Conservation (phyloP, 2,888 invertebrate genomes). For the Mechanitis mazaeus region DNA sequence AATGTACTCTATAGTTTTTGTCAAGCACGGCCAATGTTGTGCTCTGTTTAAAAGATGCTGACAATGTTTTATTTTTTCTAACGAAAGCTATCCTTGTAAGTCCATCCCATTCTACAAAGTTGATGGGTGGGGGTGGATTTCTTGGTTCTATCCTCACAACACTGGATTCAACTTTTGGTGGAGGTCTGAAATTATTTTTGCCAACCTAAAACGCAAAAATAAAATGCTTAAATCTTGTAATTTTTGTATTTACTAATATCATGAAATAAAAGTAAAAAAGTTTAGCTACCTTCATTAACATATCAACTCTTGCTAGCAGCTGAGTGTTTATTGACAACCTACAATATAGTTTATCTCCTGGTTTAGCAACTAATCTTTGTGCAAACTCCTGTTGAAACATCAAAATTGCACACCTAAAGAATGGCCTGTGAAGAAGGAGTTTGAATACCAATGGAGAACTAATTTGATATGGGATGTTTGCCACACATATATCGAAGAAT, state of each 20-base stretch:
- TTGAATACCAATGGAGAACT: slow-evolving; percentile 98
- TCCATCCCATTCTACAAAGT: slow-evolving; percentile 99
- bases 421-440: slow-evolving; percentile 88
- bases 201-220: slow-evolving; percentile 81
- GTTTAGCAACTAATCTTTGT: slow-evolving; percentile 95
- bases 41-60: slow-evolving; percentile 91
- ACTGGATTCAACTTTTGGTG: slow-evolving; percentile 99
- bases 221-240: not conserved
- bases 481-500: slow-evolving; percentile 98
- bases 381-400: slow-evolving; percentile 99
- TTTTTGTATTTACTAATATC: not conserved
- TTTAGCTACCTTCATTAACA: slow-evolving; percentile 90
- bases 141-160: slow-evolving; percentile 98
- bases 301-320: slow-evolving; percentile 93
- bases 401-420: slow-evolving; percentile 94
- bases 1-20: slow-evolving; percentile 93
- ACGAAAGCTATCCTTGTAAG: slow-evolving; percentile 95
- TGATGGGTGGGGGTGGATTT: slow-evolving; percentile 97
- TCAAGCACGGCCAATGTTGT: slow-evolving; percentile 89
- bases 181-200: slow-evolving; percentile 98
- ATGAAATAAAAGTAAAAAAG: not conserved
- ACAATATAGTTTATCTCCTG: slow-evolving; percentile 98
- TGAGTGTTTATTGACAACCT: slow-evolving; percentile 98
- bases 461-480: slow-evolving; percentile 99
- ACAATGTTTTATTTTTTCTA: slow-evolving; percentile 97